These are phyloP conservation scores for Syrphus vitripennis DNA, from an alignment of 2,888 invertebrate genomes.

Conservation along the genomic window DNA sequence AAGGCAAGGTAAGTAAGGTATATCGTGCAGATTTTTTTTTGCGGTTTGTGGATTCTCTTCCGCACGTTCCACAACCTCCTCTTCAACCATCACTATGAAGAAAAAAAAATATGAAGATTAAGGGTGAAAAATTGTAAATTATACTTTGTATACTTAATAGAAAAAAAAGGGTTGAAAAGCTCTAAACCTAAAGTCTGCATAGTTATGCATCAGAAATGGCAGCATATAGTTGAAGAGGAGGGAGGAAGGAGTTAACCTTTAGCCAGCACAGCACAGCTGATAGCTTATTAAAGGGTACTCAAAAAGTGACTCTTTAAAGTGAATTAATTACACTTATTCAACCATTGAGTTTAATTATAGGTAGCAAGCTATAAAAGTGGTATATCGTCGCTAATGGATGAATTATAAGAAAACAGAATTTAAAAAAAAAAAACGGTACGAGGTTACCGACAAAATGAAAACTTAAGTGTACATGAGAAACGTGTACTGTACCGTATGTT, in stretches of 20 bases:
- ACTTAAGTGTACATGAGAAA: no score
- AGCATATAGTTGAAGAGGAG: neutral
- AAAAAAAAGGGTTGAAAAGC: neutral
- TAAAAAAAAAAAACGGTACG: neutral
- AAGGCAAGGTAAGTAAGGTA: neutral
- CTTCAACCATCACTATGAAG: neutral
- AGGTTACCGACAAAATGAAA: neutral
- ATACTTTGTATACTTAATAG: neutral
- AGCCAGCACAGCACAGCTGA: neutral
- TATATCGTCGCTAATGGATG: constrained; percentile 28
- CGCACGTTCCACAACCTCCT: neutral
- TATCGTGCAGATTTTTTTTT: constrained; percentile 1
- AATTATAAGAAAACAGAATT: constrained; percentile 9
- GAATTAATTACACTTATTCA: constrained; percentile 61
- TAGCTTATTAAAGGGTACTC: constrained; percentile 43
- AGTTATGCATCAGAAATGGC: neutral
- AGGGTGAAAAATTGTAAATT: constrained; percentile 11
- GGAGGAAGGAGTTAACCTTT: constrained; percentile 12
- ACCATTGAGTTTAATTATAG: constrained; percentile 40
- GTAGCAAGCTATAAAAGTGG: no score
- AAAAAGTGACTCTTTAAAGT: constrained; percentile 48
- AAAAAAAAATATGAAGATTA: constrained; percentile 3
- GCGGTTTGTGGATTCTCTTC: neutral
- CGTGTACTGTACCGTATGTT: neutral
- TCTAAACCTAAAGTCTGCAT: neutral